Evolutionary conservation across 2,888 invertebrate genomes (phyloP).

Genomic region (Idaea aversata): DNA sequence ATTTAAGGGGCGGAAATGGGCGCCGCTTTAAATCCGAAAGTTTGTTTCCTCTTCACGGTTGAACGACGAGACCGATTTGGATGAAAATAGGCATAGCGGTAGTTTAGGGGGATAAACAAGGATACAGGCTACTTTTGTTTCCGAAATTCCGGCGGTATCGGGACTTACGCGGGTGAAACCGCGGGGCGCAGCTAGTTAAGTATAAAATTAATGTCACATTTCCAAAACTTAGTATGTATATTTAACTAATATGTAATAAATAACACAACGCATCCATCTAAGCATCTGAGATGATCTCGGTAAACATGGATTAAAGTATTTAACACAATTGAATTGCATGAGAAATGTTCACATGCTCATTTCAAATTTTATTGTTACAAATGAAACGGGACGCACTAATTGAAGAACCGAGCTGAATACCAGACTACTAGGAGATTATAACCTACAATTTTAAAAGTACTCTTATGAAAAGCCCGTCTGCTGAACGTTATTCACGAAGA

Average conservation of each 20-base stretch:
- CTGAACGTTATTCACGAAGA: conserved; percentile 5
- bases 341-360: conserved; percentile 39
- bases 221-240: background rate
- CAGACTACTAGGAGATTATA: background rate
- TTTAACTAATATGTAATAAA: too few relatives aligned
- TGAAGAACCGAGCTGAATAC: conserved; percentile 12
- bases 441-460: conserved; percentile 4
- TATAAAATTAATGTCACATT: conserved; percentile 18
- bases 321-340: conserved; percentile 48
- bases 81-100: too few relatives aligned
- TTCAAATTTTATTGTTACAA: conserved; percentile 33
- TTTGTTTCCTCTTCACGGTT: too few relatives aligned
- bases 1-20: too few relatives aligned
- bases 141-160: too few relatives aligned
- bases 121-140: too few relatives aligned
- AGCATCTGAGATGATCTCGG: conserved; percentile 20
- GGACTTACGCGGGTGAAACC: too few relatives aligned
- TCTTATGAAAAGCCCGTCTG: conserved; percentile 2
- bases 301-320: conserved; percentile 33
- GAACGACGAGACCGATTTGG: too few relatives aligned
- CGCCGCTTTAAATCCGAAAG: too few relatives aligned
- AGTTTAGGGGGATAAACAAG: too few relatives aligned
- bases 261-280: conserved; percentile 20
- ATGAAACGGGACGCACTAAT: conserved; percentile 19
- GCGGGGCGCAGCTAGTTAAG: too few relatives aligned